Base-by-base conservation (phyloP, 2,888 invertebrate species). In the Laothoe populi region DNA sequence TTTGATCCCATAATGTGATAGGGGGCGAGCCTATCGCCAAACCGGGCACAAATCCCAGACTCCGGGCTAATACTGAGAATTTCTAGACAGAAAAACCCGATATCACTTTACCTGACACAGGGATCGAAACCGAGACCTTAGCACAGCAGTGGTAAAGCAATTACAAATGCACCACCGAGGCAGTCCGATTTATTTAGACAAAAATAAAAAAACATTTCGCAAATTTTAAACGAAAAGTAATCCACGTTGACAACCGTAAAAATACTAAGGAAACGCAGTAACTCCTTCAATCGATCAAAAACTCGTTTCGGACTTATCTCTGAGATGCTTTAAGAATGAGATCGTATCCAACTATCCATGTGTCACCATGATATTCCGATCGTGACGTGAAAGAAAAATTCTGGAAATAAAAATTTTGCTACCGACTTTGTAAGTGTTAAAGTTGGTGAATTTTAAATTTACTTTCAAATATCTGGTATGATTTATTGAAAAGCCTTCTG, bases 321-420 rank as follows among this genome's bases (percentile, higher is more conserved):
- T 53, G 53, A 31, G 53, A 53, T 35, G 53, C 53, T 53, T 46
- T 24, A 35, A 35, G 53, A 53, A 53, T 53, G 53, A 19, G 35
- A 53, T 19, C 35, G 53, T 53, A 53, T 19, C 53, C 53, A 53
- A 19, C 35, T 53, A 53, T 19, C 53, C 53, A 53, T 53, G 53
- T 53, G 53, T 53, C 53, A 53, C 35, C 35, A 16, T 53, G 31
- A 53, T 53, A 31, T 31, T 31, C 49, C 26, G 31, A 10, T 31
- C 53, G 53, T 10, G 53, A 53, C 35, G 53, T 53, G 53, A 35
- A 19, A 21, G 53, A 53, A 53, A 53, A 53, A 19, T 53, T 35
- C 11, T 4, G 11, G 19, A 19, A 35, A 35, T 53, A 19, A 53
- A 8, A 53, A 35, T 53, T 46, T 53, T 53, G 35, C 31, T 31